A percentile compares a stretch with the other conserved stretches of the same genome.
Conservation (phyloP, 2,797 vertebrate species). For the Characodon lateralis region DNA sequence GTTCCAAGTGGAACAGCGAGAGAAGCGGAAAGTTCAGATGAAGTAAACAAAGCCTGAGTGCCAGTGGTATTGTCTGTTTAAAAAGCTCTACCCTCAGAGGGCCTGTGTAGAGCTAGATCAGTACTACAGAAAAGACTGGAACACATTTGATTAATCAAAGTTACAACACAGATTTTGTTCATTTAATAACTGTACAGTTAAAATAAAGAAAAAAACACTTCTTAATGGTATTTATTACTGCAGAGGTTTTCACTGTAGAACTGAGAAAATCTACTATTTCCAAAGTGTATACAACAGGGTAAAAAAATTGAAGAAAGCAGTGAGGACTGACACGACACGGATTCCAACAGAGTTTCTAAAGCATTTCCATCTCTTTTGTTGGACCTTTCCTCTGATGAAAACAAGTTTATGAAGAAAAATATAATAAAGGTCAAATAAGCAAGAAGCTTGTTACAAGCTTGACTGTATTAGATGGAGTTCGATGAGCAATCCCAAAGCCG, state of each 20-base stretch:
- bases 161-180: neutral
- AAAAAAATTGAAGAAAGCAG: too few relatives aligned
- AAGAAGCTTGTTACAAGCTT: neutral
- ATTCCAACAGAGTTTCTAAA: neutral
- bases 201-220: too few relatives aligned
- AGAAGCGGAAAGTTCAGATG: constrained; percentile 50
- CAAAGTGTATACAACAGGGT: too few relatives aligned
- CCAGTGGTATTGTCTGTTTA: constrained; percentile 60
- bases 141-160: constrained; percentile 34
- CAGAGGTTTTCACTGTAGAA: neutral
- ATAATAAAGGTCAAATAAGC: neutral
- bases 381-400: neutral
- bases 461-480: neutral
- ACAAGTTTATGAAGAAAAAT: neutral
- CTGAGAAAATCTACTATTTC: neutral
- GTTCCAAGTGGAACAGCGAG: constrained; percentile 33
- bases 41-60: constrained; percentile 58
- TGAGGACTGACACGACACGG: too few relatives aligned
- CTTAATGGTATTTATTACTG: neutral
- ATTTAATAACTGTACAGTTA: neutral
- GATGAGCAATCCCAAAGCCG: neutral
- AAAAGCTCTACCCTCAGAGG: constrained; percentile 53
- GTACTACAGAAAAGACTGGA: constrained; percentile 34
- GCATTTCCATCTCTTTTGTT: neutral
- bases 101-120: constrained; percentile 35